Percentiles rank a stretch among this genome's conserved stretches.
Conservation (phyloP, 2,113 vertebrate species). For the Cygnus atratus region DNA sequence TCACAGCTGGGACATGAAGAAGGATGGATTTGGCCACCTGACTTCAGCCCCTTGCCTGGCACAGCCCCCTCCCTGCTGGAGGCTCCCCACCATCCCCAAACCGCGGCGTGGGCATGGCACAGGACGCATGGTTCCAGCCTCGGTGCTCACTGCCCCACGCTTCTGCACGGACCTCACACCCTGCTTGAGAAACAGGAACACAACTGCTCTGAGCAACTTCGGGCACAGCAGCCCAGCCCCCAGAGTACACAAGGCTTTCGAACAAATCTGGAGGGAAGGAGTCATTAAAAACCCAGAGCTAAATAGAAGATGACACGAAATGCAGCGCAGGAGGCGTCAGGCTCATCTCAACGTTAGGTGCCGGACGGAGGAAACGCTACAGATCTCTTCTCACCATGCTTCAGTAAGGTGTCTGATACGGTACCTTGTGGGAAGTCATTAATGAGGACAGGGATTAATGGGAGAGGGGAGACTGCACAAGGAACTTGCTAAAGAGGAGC, state of each 20-base stretch:
- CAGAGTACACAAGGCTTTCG: not conserved
- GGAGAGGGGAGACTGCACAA: not conserved
- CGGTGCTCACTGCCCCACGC: not conserved
- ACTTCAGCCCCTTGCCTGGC: not conserved
- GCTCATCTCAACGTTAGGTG: not conserved
- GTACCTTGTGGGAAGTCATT: not conserved
- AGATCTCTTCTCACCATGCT: not conserved
- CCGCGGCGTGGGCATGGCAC: fast-evolving
- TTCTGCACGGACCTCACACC: not conserved
- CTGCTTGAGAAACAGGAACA: not conserved
- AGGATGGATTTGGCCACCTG: not conserved
- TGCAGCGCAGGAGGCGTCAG: not conserved
- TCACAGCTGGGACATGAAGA: not conserved
- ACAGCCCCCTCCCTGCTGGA: not conserved
- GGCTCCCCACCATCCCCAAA: not conserved
- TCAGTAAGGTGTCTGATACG: not conserved
- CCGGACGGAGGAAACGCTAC: not conserved
- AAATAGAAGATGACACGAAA: not conserved
- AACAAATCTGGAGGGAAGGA: not conserved
- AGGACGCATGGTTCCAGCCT: not conserved
- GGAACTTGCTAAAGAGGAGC: not conserved
- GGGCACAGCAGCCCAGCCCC: not conserved
- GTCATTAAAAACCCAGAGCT: not conserved
- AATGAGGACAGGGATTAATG: conserved; percentile 47
- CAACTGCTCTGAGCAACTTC: not conserved